These are phyloP conservation scores for Amphimallon solstitiale DNA, from an alignment of 2,888 invertebrate genomes.

Conservation along the genomic window DNA sequence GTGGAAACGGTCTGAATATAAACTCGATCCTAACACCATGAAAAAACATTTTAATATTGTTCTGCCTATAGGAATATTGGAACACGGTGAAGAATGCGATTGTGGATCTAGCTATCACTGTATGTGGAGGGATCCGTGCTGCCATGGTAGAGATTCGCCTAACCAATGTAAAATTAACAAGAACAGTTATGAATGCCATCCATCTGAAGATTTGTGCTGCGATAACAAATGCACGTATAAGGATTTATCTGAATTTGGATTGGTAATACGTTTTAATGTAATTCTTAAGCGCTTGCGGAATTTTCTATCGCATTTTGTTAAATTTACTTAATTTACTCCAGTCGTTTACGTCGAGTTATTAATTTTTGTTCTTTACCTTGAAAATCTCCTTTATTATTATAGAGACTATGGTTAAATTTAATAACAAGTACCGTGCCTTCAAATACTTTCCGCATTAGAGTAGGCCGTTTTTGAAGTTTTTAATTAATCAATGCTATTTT, in stretches of 20 bases:
- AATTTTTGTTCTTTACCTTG: too few relatives aligned
- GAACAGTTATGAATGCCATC: slow-evolving; percentile 63
- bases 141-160: slow-evolving; percentile 65
- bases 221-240: slow-evolving; percentile 61
- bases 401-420: too few relatives aligned
- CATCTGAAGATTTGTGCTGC: slow-evolving; percentile 68
- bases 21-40: not conserved
- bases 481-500: too few relatives aligned
- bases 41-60: slow-evolving; percentile 1
- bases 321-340: too few relatives aligned
- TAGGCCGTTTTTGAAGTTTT: too few relatives aligned
- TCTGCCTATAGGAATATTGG: slow-evolving; percentile 67
- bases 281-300: not conserved
- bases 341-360: too few relatives aligned
- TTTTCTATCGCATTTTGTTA: slow-evolving; percentile 14
- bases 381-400: too few relatives aligned
- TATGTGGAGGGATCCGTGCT: slow-evolving; percentile 64
- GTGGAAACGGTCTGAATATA: slow-evolving; percentile 65
- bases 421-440: too few relatives aligned
- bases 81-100: slow-evolving; percentile 78
- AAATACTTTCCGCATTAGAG: too few relatives aligned
- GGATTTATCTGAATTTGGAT: slow-evolving; percentile 59
- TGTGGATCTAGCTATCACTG: slow-evolving; percentile 70
- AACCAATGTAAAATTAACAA: slow-evolving; percentile 65
- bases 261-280: slow-evolving; percentile 41